Percentiles rank a stretch among this genome's conserved stretches.
Evolutionary conservation across 1,140 invertebrate genomes (phyloP).

Genomic region (Cotesia chilonis): DNA sequence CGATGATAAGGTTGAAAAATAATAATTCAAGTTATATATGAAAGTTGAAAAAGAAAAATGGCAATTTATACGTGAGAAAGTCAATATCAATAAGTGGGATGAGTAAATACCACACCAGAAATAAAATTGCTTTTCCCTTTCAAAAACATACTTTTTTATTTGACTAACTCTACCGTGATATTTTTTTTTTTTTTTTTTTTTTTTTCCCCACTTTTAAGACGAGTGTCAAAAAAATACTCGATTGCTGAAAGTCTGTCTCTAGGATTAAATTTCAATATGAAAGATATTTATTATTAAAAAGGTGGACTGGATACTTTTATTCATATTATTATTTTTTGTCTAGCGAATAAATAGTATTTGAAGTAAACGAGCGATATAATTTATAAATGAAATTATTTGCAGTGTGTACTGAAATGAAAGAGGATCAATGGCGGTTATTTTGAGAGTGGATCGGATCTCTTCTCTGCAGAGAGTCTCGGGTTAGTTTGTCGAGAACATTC

Average conservation of each 20-base stretch:
- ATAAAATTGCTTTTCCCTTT: slow-evolving; percentile 23
- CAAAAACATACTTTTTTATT: neutral
- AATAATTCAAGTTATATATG: neutral
- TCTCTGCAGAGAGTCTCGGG: slow-evolving; percentile 29
- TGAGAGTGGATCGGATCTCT: slow-evolving; percentile 43
- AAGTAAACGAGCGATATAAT: slow-evolving; percentile 34
- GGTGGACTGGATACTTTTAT: too few species aligned
- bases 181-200: neutral
- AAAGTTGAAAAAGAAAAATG: neutral
- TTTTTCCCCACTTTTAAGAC: too few species aligned
- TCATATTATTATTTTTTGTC: too few species aligned
- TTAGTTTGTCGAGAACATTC: slow-evolving; percentile 42
- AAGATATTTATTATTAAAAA: too few species aligned
- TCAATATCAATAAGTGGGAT: slow-evolving; percentile 13
- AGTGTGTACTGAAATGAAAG: slow-evolving; percentile 18
- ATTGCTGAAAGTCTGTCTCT: too few species aligned
- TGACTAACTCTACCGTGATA: neutral
- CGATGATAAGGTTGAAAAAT: neutral
- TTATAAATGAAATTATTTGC: slow-evolving; percentile 42
- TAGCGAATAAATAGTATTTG: too few species aligned
- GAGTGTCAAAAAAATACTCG: too few species aligned
- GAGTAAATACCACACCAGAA: neutral
- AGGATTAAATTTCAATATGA: too few species aligned
- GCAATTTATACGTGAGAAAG: neutral
- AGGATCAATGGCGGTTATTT: slow-evolving; percentile 55